A percentile compares a stretch with the other conserved stretches of the same genome.
Evolutionary conservation across 2,113 vertebrate species (phyloP).

Genomic region (Bagarius yarrelli): DNA sequence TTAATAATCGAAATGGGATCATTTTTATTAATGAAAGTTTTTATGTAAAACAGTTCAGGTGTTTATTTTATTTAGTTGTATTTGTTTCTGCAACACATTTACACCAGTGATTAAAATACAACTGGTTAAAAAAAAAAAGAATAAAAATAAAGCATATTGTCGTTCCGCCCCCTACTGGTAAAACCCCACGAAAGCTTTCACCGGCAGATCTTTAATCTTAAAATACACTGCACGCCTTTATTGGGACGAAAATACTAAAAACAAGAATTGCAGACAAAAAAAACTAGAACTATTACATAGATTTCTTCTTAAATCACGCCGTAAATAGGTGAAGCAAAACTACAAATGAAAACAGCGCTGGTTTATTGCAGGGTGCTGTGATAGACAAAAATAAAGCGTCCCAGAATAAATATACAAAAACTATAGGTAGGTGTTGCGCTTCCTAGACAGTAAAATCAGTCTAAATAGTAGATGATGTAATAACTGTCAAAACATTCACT

Average conservation of each 20-base stretch:
- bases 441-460: not conserved
- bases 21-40: too few species aligned
- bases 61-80: not conserved
- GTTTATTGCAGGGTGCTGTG: too few species aligned
- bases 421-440: not conserved
- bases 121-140: not conserved
- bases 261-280: too few species aligned
- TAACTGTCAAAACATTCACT: not conserved
- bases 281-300: too few species aligned
- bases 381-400: too few species aligned
- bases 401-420: too few species aligned
- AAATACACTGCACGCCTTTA: not conserved
- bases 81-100: not conserved
- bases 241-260: not conserved
- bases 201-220: not conserved
- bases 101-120: too few species aligned
- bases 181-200: not conserved
- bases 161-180: not conserved
- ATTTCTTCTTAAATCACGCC: not conserved
- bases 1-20: too few species aligned
- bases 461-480: not conserved
- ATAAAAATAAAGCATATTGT: not conserved
- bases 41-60: too few species aligned
- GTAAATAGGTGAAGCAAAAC: too few species aligned
- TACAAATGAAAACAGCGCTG: too few species aligned